Percentiles rank a stretch among this genome's conserved stretches.
Evolutionary conservation across 2,113 vertebrate genomes (phyloP).

Genomic region (Silurus glanis): DNA sequence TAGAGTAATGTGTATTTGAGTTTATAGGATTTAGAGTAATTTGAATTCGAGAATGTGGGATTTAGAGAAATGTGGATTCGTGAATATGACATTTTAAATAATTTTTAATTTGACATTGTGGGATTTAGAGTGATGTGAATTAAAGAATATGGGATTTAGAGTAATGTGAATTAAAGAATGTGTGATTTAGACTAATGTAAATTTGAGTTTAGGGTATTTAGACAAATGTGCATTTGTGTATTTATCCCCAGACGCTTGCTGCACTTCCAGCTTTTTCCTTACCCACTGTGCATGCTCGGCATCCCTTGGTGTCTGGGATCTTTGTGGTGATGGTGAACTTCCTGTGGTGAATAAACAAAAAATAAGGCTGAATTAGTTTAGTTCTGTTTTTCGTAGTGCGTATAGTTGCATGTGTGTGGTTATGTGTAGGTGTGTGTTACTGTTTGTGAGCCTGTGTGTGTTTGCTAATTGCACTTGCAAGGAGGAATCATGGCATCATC

Average conservation of each 20-base stretch:
- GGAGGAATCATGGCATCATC: not conserved
- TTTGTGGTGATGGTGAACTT: slow-evolving; percentile 80
- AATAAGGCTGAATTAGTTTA: not conserved
- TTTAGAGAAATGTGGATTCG: too few relatives aligned
- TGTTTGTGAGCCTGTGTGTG: not conserved
- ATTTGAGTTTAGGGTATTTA: not conserved
- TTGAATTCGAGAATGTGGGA: not conserved
- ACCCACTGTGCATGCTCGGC: slow-evolving; percentile 84
- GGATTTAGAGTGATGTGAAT: not conserved
- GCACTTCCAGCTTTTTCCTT: slow-evolving; percentile 58
- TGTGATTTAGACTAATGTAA: not conserved
- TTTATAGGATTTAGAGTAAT: too few relatives aligned
- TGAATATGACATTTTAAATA: not conserved
- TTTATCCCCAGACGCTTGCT: not conserved
- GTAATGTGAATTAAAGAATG: too few relatives aligned
- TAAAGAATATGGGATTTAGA: too few relatives aligned
- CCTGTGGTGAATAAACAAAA: slow-evolving; percentile 62
- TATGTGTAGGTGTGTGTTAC: slow-evolving; percentile 14
- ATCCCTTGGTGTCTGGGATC: slow-evolving; percentile 90
- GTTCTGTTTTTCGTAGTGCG: not conserved
- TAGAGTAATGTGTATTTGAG: not conserved
- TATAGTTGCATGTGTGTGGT: not conserved
- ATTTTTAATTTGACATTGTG: not conserved
- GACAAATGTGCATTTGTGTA: not conserved
- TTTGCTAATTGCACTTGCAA: slow-evolving; percentile 28